Evolutionary conservation across 2,888 invertebrate genomes (phyloP).

Genomic region (Ectobius pallidus): DNA sequence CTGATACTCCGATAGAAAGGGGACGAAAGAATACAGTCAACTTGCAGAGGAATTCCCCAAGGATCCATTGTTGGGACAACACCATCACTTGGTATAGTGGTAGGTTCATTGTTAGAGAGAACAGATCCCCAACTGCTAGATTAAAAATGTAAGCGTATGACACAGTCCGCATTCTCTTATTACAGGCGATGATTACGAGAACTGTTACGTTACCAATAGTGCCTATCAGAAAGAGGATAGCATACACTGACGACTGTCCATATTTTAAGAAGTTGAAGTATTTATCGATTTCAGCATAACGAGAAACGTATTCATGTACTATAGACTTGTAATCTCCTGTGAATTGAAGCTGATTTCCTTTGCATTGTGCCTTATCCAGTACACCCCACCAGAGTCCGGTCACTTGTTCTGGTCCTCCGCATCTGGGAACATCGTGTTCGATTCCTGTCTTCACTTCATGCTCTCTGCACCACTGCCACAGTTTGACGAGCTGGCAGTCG

Average conservation of each 20-base stretch:
- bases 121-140: constrained; percentile 2
- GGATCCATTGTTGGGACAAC: not conserved
- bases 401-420: constrained; percentile 3
- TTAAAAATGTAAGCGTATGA: constrained; percentile 19
- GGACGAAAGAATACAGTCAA: constrained; percentile 22
- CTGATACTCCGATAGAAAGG: constrained; percentile 1
- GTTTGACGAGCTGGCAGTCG: not conserved
- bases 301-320: not conserved
- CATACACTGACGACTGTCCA: not conserved
- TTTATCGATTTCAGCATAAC: not conserved
- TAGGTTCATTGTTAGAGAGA: not conserved
- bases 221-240: constrained; percentile 5
- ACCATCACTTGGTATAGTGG: constrained; percentile 8
- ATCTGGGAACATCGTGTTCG: constrained; percentile 14
- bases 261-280: not conserved
- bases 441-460: constrained; percentile 2
- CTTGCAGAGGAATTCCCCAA: constrained; percentile 23
- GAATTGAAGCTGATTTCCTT: not conserved
- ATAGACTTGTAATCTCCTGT: not conserved
- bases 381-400: constrained; percentile 17
- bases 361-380: not conserved
- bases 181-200: not conserved
- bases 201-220: not conserved
- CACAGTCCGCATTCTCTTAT: not conserved
- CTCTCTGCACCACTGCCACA: not conserved